phyloP scores from a whole-genome alignment of 1,140 invertebrate species.

The Drosophila nasuta region DNA sequence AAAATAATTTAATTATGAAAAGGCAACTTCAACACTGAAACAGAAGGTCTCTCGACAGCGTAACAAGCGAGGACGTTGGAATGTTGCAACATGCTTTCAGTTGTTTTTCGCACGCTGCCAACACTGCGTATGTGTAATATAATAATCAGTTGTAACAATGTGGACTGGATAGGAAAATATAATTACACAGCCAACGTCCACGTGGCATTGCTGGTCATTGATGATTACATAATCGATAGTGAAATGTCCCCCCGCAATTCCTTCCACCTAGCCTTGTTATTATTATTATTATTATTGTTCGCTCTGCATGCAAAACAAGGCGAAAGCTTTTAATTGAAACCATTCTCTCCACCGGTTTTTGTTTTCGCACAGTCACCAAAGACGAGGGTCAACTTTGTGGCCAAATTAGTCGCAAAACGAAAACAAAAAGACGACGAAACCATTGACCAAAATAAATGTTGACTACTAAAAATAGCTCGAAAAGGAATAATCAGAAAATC shows the following conservation, averaged over 20 bases:
- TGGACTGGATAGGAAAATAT: slow-evolving; percentile 34
- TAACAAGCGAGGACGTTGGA: neutral
- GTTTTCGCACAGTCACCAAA: slow-evolving; percentile 42
- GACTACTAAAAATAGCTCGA: slow-evolving; percentile 71
- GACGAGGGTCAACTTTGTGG: slow-evolving; percentile 49
- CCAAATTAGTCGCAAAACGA: slow-evolving; percentile 27
- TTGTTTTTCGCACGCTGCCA: neutral
- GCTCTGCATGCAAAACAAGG: slow-evolving; percentile 49
- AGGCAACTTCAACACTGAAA: slow-evolving; percentile 9
- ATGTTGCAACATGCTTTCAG: neutral
- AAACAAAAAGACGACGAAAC: slow-evolving; percentile 36
- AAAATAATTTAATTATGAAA: slow-evolving; percentile 73
- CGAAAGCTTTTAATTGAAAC: slow-evolving; percentile 63
- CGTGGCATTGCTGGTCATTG: slow-evolving; percentile 49
- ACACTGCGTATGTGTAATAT: slow-evolving; percentile 67
- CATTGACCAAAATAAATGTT: slow-evolving; percentile 69
- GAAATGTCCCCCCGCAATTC: neutral
- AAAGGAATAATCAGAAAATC: slow-evolving; percentile 42
- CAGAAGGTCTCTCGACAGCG: neutral
- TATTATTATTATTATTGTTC: slow-evolving; percentile 1
- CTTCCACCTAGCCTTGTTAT: neutral
- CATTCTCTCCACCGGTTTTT: slow-evolving; percentile 40
- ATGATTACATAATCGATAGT: slow-evolving; percentile 76
- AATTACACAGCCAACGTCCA: slow-evolving; percentile 59
- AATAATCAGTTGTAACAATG: slow-evolving; percentile 45